Percentiles rank a stretch among this genome's conserved stretches.
These are phyloP conservation scores for Pterostichus niger DNA, from an alignment of 2,888 invertebrate genomes.

Conservation along the genomic window DNA sequence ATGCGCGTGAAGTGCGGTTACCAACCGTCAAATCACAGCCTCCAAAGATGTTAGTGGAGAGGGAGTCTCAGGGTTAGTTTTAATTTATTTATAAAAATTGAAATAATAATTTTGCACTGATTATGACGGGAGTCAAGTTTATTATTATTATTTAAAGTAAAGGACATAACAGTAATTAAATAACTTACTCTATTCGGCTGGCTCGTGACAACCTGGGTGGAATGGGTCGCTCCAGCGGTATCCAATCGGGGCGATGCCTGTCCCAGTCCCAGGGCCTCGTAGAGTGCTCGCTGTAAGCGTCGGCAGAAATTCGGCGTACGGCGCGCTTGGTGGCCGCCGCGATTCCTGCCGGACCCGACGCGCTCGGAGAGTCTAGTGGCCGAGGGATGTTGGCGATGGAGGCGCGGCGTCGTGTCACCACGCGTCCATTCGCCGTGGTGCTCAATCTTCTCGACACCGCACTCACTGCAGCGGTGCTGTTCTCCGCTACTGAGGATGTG, in stretches of 20 bases:
- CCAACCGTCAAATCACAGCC: too few relatives aligned
- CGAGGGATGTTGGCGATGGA: conserved; percentile 79
- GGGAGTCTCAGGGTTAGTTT: too few relatives aligned
- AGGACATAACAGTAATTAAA: neutral
- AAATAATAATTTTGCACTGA: too few relatives aligned
- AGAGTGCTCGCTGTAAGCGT: conserved; percentile 74
- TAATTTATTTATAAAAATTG: too few relatives aligned
- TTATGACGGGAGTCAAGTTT: too few relatives aligned
- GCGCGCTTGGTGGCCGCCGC: conserved; percentile 48
- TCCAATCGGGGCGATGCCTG: conserved; percentile 72
- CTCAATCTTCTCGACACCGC: conserved; percentile 47
- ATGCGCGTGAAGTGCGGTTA: too few relatives aligned
- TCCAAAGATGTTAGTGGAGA: too few relatives aligned
- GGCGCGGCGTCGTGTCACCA: conserved; percentile 78
- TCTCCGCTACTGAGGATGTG: conserved; percentile 70
- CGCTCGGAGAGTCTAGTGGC: conserved; percentile 72
- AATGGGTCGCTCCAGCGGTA: conserved; percentile 76
- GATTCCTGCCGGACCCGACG: conserved; percentile 70
- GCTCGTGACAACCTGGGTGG: conserved; percentile 76
- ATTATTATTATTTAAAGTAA: neutral
- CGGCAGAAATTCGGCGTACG: conserved; percentile 47
- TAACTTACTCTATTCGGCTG: conserved; percentile 75
- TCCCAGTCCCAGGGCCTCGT: conserved; percentile 72
- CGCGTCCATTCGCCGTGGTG: conserved; percentile 67
- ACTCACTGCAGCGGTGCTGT: conserved; percentile 22